Base-by-base conservation (phyloP, 2,888 invertebrate species). In the Epiblema foenella region DNA sequence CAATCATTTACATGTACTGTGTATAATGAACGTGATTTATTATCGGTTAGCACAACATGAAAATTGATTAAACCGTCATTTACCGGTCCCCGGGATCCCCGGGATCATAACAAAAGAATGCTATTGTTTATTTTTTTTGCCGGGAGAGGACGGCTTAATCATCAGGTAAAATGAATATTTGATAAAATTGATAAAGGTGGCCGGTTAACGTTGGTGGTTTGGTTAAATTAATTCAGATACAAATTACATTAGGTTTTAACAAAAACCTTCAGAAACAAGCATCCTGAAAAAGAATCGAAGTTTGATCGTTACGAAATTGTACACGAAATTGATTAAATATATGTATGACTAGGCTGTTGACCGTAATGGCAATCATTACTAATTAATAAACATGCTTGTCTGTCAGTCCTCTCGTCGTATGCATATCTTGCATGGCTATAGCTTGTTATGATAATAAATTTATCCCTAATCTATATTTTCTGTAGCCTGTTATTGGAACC, bases 61-160 rank as follows among this genome's bases (percentile, higher is more conserved):
- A 63, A 64, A 18, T 64, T 54, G 52, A 54, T 64, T 64, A 52
- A 64, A n/a, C n/a, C n/a, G n/a, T n/a, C n/a, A n/a, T n/a, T n/a
- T n/a, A n/a, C n/a, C n/a, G n/a, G n/a, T n/a, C n/a, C n/a, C n/a
- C n/a, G n/a, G n/a, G n/a, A n/a, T n/a, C n/a, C n/a, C n/a, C n/a
- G n/a, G n/a, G n/a, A n/a, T n/a, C n/a, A n/a, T n/a, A n/a, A n/a
- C n/a, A n/a, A n/a, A n/a, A n/a, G n/a, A n/a, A n/a, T n/a, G n/a
- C n/a, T n/a, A n/a, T n/a, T n/a, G n/a, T n/a, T n/a, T n/a, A n/a
- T n/a, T n/a, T n/a, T n/a, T n/a, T n/a, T n/a, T n/a, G n/a, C n/a
- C n/a, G n/a, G n/a, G n/a, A n/a, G n/a, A n/a, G n/a, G n/a, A n/a
- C n/a, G n/a, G n/a, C n/a, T n/a, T n/a, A 12, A 37, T 33, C 33